Base-by-base conservation (phyloP, 1,140 invertebrate species). In the Drosophila elegans region DNA sequence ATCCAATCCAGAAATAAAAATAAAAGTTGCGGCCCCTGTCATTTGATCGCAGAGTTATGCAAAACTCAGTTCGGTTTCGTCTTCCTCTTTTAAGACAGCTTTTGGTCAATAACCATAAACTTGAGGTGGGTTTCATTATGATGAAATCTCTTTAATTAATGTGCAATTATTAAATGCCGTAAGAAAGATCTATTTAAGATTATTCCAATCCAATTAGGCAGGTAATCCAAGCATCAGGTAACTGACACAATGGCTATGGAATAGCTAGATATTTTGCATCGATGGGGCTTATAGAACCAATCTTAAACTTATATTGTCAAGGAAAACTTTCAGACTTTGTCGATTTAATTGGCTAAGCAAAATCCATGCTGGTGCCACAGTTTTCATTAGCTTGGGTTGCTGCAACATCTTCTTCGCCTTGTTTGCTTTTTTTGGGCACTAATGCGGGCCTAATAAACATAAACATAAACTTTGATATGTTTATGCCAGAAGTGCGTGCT, bases 381-480 rank as follows among this genome's bases (percentile, higher is more conserved):
- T 42, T 61, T 61, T 36, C 39, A 29, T 61, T 38, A 13, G 46
- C 25, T 29, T 25, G 4, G 32, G 25, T 42, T 52, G 81, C 52
- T 48, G 60, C 68, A 61, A 73, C 44, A 59, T 62, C 61, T 53
- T 55, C 12, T 53, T 55, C 12, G 53, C 21, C 39, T 42, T 56
- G 51, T 73, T 49, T 54, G 42, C 7, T 51, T 53, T 54, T 64
- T 39, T 21, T 34, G 39, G 63, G 56, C 57, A 48, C 39, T 68
- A 78, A 78, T 85, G 74, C 63, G 75, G 62, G 63, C 60, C 56
- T 44, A 79, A 88, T 88, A 86, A 86, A 77, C 83, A 88, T 88
- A 86, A 86, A 77, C 83, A 86, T 86, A 76, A 86, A 86, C 75
- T 79, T 88, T 83, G 80, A 86, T 86, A 83, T 79, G 79, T 86